A percentile compares a stretch with the other conserved stretches of the same genome.
Evolutionary conservation across 2,113 vertebrate species (phyloP).

Genomic region (Orientallactaga bullata): DNA sequence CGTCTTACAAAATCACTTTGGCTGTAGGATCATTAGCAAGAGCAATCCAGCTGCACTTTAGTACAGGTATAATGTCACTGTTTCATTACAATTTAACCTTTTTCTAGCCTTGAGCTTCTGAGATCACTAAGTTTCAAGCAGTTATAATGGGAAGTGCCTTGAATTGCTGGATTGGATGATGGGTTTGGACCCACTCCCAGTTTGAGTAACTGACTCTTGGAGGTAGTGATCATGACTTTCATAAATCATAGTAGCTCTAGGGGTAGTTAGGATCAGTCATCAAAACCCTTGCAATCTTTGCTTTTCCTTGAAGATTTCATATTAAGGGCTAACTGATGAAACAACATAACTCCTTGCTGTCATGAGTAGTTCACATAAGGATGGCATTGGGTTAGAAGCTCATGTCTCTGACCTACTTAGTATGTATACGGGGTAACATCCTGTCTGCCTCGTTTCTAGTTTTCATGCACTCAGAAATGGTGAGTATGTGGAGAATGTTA

Average conservation of each 20-base stretch:
- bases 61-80: slow-evolving; percentile 8
- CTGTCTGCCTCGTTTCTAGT: neutral
- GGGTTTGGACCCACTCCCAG: neutral
- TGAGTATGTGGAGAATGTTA: slow-evolving; percentile 48
- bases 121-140: slow-evolving; percentile 26
- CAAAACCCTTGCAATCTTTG: neutral
- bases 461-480: slow-evolving; percentile 40
- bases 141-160: neutral
- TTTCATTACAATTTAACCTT: slow-evolving; percentile 29
- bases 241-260: neutral
- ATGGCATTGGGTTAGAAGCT: neutral
- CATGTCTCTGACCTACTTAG: neutral
- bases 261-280: slow-evolving; percentile 12
- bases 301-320: slow-evolving; percentile 38
- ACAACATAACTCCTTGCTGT: neutral
- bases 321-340: neutral
- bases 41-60: slow-evolving; percentile 30
- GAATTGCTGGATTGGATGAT: neutral
- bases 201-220: neutral
- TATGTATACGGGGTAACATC: neutral
- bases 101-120: slow-evolving; percentile 16
- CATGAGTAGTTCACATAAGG: slow-evolving; percentile 29
- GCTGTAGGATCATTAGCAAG: slow-evolving; percentile 43
- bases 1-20: slow-evolving; percentile 30
- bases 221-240: slow-evolving; percentile 11